Evolutionary conservation across 2,797 vertebrate species (phyloP), one percentile per base, ranked within the genome.

Genomic region (Betta splendens): DNA sequence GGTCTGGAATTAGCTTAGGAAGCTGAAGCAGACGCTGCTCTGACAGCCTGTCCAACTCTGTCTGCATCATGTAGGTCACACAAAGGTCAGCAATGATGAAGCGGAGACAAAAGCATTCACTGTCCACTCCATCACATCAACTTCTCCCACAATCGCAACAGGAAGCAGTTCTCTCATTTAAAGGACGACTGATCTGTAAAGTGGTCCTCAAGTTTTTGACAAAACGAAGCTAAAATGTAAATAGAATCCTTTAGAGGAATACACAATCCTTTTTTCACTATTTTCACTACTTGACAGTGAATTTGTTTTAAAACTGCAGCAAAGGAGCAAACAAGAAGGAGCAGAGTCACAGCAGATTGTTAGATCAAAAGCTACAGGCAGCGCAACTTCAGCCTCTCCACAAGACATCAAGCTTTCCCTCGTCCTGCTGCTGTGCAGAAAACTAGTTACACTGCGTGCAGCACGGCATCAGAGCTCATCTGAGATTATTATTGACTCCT

Each of bases 21-120:
- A 52, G 33, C 36, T 56, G 38, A 28, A 2, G 45, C 12, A 9
- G 22, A 39, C 7, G 1, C 35, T 38, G 20, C n/a, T 52, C 36
- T 57, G 69, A 65, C 55, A 64, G 16, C 25, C 17, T 20, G 21
- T 9, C 64, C 63, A 50, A 55, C 56, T 48, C 52, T 20, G 0
- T 0, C 37, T 0, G 23, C 26, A 58, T 42, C 66, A 49, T 53
- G 64, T 11, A 12, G 21, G 23, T 39, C n/a, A 40, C 51, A 31
- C 25, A 79, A 73, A 75, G 74, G 62, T 75, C 79, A 72, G 58
- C 49, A 47, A 13, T 17, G 21, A 17, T 29, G 43, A 6, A 29
- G 2, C n/a, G 7, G 49, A 46, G 40, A 40, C 55, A 22, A 53
- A 35, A 48, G 33, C 33, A 48, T 33, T 60, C 56, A 65, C 55